Base-by-base conservation (phyloP, 2,797 vertebrate species). In the Argentina silus region DNA sequence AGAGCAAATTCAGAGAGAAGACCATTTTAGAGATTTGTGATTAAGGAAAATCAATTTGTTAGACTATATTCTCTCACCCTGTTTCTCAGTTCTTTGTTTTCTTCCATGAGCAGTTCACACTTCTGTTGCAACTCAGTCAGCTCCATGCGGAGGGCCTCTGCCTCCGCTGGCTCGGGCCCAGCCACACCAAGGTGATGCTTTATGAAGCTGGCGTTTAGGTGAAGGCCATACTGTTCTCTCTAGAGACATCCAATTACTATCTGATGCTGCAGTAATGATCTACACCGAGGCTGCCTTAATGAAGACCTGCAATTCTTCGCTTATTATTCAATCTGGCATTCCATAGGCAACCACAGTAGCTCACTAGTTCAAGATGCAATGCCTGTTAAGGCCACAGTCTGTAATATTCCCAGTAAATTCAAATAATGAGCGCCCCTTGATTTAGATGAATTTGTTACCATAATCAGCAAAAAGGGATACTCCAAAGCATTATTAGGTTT, bases 391-490 rank as follows among this genome's bases (percentile, higher is more conserved):
- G 27, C 27, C 27, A 36, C 27, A 36, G 27, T 36, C 27, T 36
- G 27, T 36, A 36, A 36, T 36, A 36, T 36, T 36, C 27, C 27
- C 27, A 36, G 27, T 36, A 36, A 36, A 36, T 36, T 36, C 27
- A 36, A 36, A 36, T 36, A 36, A 36, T 36, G 4, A 36, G 15
- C 0, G 15, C 51, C n/a, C 7, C 19, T 14, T 11, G 27, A 14
- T 27, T 60, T 5, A 61, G 12, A 61, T 21, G 10, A 60, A 53
- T 53, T 53, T 53, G 51, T 27, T 27, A 91, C 83, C 76, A 96
- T 36, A 97, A 73, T 96, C 97, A 0, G 91, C 95, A 60, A 97
- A 98, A 2, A 95, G 97, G 96, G 97, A 99, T 99, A 99, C 97
- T 97, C 97, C 89, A 98, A 83, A 71, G 97, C 96, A 84, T 97